Evolutionary conservation across 2,888 invertebrate genomes (phyloP).

Genomic region (Drosophila meridiana): DNA sequence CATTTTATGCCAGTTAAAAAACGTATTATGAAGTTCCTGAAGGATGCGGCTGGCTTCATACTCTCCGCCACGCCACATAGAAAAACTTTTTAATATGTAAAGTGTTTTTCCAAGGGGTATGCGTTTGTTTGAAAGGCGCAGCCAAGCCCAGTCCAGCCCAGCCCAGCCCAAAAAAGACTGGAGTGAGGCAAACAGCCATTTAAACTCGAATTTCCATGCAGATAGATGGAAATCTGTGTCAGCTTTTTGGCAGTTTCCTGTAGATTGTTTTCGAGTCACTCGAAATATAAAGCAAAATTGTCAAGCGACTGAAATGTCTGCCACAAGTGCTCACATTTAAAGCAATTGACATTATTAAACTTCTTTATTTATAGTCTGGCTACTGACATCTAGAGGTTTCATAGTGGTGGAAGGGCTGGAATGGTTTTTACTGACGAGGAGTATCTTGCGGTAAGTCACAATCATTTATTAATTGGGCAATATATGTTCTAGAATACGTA

Average conservation of each 20-base stretch:
- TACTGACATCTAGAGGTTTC: background rate
- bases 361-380: background rate
- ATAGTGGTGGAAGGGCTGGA: background rate
- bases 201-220: conserved; percentile 46
- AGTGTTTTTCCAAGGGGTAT: conserved; percentile 54
- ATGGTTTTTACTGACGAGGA: background rate
- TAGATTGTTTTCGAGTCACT: conserved; percentile 20
- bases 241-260: conserved; percentile 40
- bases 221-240: conserved; percentile 44
- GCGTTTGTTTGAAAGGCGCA: conserved; percentile 36
- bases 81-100: conserved; percentile 75
- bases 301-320: background rate
- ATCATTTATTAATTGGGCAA: background rate
- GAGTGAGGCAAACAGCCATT: conserved; percentile 32
- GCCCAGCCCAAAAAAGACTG: background rate
- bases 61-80: conserved; percentile 1
- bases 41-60: conserved; percentile 47
- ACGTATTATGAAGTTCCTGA: conserved; percentile 65
- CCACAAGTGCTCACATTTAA: background rate
- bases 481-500: background rate
- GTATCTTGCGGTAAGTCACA: too few relatives aligned
- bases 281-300: conserved; percentile 5
- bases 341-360: background rate
- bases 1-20: conserved; percentile 58
- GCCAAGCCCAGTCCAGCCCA: conserved; percentile 5